A percentile compares a stretch with the other conserved stretches of the same genome.
Conservation (phyloP, 35 echinoderm and acorn worm species). For the Apostichopus parvimensis region DNA sequence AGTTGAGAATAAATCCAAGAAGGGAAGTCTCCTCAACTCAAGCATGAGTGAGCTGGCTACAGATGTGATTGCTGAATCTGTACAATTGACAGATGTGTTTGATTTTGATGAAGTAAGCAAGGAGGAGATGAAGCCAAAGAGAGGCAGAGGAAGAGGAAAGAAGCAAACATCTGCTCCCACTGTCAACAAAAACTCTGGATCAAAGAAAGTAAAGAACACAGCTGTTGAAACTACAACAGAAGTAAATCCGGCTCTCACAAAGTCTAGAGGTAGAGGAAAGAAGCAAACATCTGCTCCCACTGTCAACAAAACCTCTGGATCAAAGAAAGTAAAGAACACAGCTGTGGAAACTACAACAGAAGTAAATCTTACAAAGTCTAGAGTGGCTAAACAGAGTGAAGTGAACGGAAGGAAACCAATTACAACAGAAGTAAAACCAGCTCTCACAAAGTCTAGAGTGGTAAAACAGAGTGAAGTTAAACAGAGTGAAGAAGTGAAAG, state of each 20-base stretch:
- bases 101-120: constrained; percentile 11
- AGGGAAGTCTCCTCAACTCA: constrained; percentile 3
- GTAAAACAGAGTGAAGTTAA: neutral
- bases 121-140: constrained; percentile 43
- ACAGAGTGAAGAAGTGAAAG: neutral
- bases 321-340: constrained; percentile 1
- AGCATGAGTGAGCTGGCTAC: neutral
- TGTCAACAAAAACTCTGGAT: constrained; percentile 10
- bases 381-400: neutral
- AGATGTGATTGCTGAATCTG: neutral
- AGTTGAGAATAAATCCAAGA: constrained; percentile 37
- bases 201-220: neutral
- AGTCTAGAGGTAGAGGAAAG: neutral
- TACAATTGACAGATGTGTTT: constrained; percentile 7
- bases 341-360: neutral
- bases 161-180: constrained; percentile 18
- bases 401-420: constrained; percentile 7
- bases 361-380: neutral
- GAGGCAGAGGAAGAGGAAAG: constrained; percentile 45
- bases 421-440: constrained; percentile 50
- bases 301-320: neutral
- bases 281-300: neutral
- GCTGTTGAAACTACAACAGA: neutral
- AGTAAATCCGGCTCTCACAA: constrained; percentile 35
- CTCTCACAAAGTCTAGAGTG: constrained; percentile 6